These are phyloP conservation scores for Cirrhinus molitorella DNA, from an alignment of 2,797 vertebrate species.

Conservation along the genomic window DNA sequence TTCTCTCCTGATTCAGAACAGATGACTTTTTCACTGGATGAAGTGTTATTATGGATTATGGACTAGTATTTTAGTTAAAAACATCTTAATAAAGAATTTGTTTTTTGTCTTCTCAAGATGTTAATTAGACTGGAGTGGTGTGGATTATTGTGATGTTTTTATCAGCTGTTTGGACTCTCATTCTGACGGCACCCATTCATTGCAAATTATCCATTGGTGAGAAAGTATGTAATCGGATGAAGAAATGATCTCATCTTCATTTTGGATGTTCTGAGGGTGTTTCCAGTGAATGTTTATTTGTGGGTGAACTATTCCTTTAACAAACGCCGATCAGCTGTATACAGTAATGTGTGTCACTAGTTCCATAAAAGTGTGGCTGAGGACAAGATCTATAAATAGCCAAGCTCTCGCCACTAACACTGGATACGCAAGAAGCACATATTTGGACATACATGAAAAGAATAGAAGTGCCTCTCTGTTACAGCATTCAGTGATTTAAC, in stretches of 20 bases:
- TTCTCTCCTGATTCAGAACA: no score
- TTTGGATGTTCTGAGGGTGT: background rate
- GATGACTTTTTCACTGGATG: background rate
- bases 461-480: background rate
- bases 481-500: background rate
- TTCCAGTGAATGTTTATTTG: background rate
- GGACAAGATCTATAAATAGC: constrained; percentile 81
- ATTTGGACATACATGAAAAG: constrained; percentile 46
- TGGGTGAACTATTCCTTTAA: background rate
- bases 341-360: constrained; percentile 50
- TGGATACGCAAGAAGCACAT: constrained; percentile 64
- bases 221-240: background rate
- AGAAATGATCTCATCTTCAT: background rate
- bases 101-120: background rate
- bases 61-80: background rate
- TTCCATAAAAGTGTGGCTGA: constrained; percentile 72
- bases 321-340: constrained; percentile 12
- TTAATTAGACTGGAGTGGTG: background rate
- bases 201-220: background rate
- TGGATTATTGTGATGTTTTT: background rate
- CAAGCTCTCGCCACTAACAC: constrained; percentile 61
- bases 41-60: background rate
- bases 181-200: background rate
- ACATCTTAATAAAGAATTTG: background rate
- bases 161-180: background rate